phyloP scores from a whole-genome alignment of 2,888 invertebrate species.

The Oligia fasciuncula region DNA sequence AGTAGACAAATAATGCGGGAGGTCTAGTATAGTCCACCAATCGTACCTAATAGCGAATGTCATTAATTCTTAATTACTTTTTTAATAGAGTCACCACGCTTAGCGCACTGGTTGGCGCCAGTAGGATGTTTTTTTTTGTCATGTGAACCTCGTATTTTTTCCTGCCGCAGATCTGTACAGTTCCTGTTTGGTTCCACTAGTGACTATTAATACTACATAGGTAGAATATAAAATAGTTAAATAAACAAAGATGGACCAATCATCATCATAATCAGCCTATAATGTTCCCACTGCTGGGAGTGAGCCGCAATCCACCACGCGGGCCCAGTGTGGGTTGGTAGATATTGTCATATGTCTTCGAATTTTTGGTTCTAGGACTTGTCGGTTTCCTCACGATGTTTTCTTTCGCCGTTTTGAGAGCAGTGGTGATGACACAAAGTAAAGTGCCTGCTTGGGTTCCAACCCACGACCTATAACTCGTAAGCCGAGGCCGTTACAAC shows the following conservation, averaged over 20 bases:
- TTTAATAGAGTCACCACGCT: constrained; percentile 23
- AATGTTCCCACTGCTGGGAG: background rate
- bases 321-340: background rate
- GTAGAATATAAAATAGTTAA: constrained; percentile 15
- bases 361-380: background rate
- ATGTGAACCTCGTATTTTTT: constrained; percentile 37
- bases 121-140: constrained; percentile 11
- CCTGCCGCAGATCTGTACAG: constrained; percentile 20
- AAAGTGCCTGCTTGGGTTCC: background rate
- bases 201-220: background rate
- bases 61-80: constrained; percentile 13
- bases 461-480: background rate
- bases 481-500: background rate
- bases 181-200: background rate
- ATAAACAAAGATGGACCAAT: constrained; percentile 19
- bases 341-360: background rate
- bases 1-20: constrained; percentile 46
- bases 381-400: background rate
- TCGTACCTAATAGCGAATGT: constrained; percentile 22
- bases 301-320: background rate
- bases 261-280: background rate
- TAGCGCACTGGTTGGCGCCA: constrained; percentile 40
- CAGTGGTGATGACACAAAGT: background rate
- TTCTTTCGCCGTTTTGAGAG: background rate
- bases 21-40: constrained; percentile 31